These are phyloP conservation scores for Otus sunia DNA, from an alignment of 2,113 vertebrate species.

Conservation along the genomic window DNA sequence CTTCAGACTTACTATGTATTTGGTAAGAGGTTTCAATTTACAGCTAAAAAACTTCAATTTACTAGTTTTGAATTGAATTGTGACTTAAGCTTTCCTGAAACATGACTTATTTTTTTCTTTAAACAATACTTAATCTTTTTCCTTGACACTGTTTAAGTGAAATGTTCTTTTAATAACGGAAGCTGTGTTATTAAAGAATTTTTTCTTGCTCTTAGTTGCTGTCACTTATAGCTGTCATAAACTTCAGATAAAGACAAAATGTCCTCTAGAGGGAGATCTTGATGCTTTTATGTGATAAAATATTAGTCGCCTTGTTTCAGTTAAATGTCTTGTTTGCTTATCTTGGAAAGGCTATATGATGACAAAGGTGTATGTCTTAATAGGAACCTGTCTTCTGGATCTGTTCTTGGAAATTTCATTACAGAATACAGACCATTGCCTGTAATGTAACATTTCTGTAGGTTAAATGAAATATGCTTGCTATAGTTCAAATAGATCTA, in stretches of 20 bases:
- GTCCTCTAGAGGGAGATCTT: conserved; percentile 59
- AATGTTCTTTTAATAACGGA: background rate
- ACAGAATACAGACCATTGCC: background rate
- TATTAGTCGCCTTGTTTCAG: background rate
- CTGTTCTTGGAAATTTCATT: background rate
- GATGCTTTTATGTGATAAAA: conserved; percentile 12
- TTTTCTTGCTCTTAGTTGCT: background rate
- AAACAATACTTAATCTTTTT: background rate
- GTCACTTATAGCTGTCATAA: background rate
- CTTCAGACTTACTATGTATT: background rate
- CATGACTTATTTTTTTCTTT: background rate
- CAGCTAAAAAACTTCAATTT: background rate
- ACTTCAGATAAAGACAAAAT: background rate
- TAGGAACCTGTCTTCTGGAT: background rate
- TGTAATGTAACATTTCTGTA: background rate
- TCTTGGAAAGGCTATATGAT: background rate
- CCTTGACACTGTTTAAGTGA: background rate
- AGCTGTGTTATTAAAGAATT: background rate
- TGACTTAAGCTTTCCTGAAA: background rate
- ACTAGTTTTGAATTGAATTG: background rate
- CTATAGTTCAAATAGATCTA: background rate
- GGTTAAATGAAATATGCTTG: background rate
- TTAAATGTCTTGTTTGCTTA: background rate
- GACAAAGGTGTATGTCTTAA: background rate
- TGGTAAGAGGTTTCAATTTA: background rate